Evolutionary conservation across 2,113 vertebrate genomes (phyloP), one percentile per base, ranked within the genome.

Genomic region (Sinocyclocheilus anshuiensis): DNA sequence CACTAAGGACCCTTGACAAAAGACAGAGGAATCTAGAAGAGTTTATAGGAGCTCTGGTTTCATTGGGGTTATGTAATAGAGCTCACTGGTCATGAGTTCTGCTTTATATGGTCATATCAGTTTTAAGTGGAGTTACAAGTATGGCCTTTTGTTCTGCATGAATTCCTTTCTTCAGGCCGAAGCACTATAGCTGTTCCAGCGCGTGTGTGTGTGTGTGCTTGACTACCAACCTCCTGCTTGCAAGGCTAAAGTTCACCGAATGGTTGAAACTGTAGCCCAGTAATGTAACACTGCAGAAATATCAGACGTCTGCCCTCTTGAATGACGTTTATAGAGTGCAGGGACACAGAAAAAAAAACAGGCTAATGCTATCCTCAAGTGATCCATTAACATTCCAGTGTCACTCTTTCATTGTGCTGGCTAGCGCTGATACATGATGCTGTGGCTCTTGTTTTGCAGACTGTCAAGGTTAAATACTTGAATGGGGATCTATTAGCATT

Each of bases 101-200:
- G 69, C 88, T 89, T 89, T 86, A 90, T 90, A 86, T 83, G 88
- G 88, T 82, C 86, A 86, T 83, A 80, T 89, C 61, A 61, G 76
- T 87, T 90, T 87, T 72, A 75, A 79, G 61, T 81, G 77, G 9
- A 86, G 84, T 81, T 88, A 45, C 82, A 83, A 87, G 88, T 76
- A 76, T 78, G 83, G 26, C 26, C 82, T 89, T 88, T 86, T 87
- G 78, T 71, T 74, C 79, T 42, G 78, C 65, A 78, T 78, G 84
- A 67, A 72, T 74, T 72, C 85, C 69, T 84, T 57, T 55, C 57
- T 5, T 12, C 15, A 5, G 83, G 33, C 65, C 26, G 5, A 74
- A 59, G 63, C 82, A 48, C 50, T 83, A 72, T 71, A 74, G 65
- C n/a, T 48, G 13, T 79, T 33, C 11, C n/a, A 16, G 84, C 61